These are phyloP conservation scores for Pandemis cinnamomeana DNA, from an alignment of 2,888 invertebrate genomes.

Conservation along the genomic window DNA sequence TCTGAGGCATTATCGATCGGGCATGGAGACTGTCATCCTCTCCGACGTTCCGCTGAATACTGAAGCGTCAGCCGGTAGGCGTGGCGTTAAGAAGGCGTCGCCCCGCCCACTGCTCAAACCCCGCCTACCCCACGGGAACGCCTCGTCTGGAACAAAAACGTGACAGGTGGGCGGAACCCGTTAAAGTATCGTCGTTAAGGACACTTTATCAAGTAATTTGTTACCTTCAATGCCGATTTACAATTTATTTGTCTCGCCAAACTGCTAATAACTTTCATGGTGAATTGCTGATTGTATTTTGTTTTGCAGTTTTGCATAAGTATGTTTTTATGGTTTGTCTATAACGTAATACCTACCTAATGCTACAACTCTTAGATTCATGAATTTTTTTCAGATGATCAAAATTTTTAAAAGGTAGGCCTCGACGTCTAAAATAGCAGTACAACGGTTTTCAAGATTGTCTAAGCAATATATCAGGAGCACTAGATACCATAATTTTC, in stretches of 20 bases:
- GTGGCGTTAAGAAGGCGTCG: slow-evolving; percentile 69
- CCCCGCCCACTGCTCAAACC: slow-evolving; percentile 52
- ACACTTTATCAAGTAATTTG: slow-evolving; percentile 83
- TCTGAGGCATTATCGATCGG: slow-evolving; percentile 32
- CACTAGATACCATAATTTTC: no score
- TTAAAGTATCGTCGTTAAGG: slow-evolving; percentile 79
- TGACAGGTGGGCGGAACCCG: slow-evolving; percentile 76
- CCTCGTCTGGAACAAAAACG: slow-evolving; percentile 67
- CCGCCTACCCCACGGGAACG: slow-evolving; percentile 66
- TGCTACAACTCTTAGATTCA: background rate
- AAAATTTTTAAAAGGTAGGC: no score
- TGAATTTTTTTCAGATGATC: no score
- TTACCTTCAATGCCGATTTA: slow-evolving; percentile 75
- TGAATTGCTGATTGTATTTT: background rate
- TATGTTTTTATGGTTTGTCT: background rate
- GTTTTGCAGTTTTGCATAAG: background rate
- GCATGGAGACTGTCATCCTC: slow-evolving; percentile 63
- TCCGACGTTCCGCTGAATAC: slow-evolving; percentile 71
- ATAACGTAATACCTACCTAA: background rate
- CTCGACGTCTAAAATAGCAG: no score
- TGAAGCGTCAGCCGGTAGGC: slow-evolving; percentile 75
- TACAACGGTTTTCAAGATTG: no score
- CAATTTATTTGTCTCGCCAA: slow-evolving; percentile 63
- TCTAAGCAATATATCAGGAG: no score
- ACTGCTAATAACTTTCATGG: slow-evolving; percentile 40